Evolutionary conservation across 2,113 vertebrate genomes (phyloP).

Genomic region (Paramisgurnus dabryanus): DNA sequence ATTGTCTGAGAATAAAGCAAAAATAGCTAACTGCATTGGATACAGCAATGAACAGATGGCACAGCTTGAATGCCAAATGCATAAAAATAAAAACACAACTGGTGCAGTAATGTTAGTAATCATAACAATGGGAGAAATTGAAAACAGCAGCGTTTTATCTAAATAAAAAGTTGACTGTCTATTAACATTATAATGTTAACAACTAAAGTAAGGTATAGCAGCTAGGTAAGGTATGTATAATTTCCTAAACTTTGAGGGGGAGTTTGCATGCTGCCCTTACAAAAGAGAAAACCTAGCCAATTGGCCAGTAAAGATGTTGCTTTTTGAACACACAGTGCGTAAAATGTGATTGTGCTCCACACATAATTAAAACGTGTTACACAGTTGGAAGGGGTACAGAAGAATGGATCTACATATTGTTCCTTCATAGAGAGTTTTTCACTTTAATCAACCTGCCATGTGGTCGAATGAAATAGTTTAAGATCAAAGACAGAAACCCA

Average conservation of each 20-base stretch:
- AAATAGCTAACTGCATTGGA: slow-evolving; percentile 11
- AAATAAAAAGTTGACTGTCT: too few relatives aligned
- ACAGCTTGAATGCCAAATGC: too few relatives aligned
- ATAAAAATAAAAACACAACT: neutral
- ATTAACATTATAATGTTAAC: too few relatives aligned
- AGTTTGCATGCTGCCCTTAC: neutral
- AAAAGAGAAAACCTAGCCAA: neutral
- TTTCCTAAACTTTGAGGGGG: neutral
- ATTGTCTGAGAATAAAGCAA: neutral
- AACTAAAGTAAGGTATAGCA: too few relatives aligned
- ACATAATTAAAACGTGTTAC: neutral
- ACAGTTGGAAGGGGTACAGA: neutral
- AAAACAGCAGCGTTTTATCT: too few relatives aligned
- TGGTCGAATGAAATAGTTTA: neutral
- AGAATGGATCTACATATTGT: neutral
- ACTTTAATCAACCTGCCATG: slow-evolving; percentile 24
- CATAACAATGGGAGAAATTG: too few relatives aligned
- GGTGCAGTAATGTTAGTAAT: too few relatives aligned
- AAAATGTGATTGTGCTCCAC: slow-evolving; percentile 8
- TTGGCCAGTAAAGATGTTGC: neutral
- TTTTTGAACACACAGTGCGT: slow-evolving; percentile 6
- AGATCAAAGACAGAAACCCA: neutral
- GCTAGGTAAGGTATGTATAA: too few relatives aligned
- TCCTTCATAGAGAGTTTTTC: neutral
- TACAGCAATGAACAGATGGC: slow-evolving; percentile 13